phyloP scores from a whole-genome alignment of 2,888 invertebrate genomes.

The Hyposoter didymator region DNA sequence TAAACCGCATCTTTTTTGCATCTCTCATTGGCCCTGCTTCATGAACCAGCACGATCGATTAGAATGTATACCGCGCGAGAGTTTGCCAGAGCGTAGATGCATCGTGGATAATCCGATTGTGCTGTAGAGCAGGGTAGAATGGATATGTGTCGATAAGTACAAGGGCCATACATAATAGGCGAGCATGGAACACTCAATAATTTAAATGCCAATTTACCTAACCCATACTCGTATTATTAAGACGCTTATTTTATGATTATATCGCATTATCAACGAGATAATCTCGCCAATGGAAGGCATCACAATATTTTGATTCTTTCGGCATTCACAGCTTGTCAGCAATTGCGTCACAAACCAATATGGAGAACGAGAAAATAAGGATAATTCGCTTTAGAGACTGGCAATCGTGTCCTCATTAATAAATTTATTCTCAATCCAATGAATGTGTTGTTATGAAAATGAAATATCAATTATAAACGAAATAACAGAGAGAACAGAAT shows the following conservation, averaged over 20 bases:
- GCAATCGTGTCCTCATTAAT: background rate
- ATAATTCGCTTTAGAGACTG: background rate
- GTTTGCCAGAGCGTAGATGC: background rate
- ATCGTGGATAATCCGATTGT: slow-evolving; percentile 29
- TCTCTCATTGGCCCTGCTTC: slow-evolving; percentile 5
- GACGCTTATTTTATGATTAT: background rate
- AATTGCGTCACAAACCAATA: background rate
- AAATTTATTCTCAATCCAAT: background rate
- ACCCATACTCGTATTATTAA: background rate
- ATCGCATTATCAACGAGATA: background rate
- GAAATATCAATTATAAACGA: background rate
- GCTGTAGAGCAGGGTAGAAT: slow-evolving; percentile 9
- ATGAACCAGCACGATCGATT: slow-evolving; percentile 10
- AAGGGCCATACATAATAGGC: slow-evolving; percentile 4
- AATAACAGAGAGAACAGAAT: background rate
- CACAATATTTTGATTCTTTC: background rate
- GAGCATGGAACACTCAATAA: slow-evolving; percentile 17
- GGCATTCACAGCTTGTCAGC: background rate
- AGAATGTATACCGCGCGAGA: background rate
- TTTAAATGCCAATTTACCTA: background rate
- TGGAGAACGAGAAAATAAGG: background rate
- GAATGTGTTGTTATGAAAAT: background rate
- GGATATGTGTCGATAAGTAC: slow-evolving; percentile 22
- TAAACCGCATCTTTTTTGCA: slow-evolving; percentile 8
- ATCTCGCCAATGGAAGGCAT: background rate